Evolutionary conservation across 2,888 invertebrate species (phyloP).

Genomic region (Meteorus cinctellus): DNA sequence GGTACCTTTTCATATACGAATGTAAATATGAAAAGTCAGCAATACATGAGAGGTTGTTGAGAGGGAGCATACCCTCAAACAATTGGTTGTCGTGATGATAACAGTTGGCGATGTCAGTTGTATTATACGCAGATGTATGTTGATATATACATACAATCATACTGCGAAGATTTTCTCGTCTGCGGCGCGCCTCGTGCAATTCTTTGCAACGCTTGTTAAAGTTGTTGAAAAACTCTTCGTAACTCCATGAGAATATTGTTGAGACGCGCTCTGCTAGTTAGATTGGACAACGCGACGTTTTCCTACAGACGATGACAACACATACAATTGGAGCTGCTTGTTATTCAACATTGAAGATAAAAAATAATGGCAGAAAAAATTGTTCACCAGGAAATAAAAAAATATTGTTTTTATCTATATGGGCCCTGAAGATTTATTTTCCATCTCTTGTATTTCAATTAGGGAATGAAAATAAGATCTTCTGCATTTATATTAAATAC

Average conservation of each 20-base stretch:
- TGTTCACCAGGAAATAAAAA: slow-evolving; percentile 6
- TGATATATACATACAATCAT: not conserved
- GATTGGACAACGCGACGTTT: slow-evolving; percentile 39
- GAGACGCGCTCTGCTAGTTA: slow-evolving; percentile 34
- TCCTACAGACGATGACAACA: slow-evolving; percentile 14
- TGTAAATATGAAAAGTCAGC: not conserved
- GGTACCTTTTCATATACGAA: not conserved
- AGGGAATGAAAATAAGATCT: not conserved
- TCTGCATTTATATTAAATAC: no score
- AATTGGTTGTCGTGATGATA: not conserved
- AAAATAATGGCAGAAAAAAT: not conserved
- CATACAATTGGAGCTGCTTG: slow-evolving; percentile 28
- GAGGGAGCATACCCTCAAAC: not conserved
- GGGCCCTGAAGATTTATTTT: not conserved
- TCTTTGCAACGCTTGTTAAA: slow-evolving; percentile 42
- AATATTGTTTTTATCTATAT: not conserved
- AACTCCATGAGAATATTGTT: slow-evolving; percentile 28
- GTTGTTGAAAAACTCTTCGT: slow-evolving; percentile 42
- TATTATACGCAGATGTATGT: not conserved
- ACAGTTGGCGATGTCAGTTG: not conserved
- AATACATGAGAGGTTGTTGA: not conserved
- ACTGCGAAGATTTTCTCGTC: slow-evolving; percentile 6
- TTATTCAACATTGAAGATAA: slow-evolving; percentile 22
- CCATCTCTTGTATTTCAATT: not conserved
- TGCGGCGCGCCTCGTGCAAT: slow-evolving; percentile 27